A percentile compares a stretch with the other conserved stretches of the same genome.
These are phyloP conservation scores for Phaethornis superciliosus DNA, from an alignment of 2,113 vertebrate genomes.

Conservation along the genomic window DNA sequence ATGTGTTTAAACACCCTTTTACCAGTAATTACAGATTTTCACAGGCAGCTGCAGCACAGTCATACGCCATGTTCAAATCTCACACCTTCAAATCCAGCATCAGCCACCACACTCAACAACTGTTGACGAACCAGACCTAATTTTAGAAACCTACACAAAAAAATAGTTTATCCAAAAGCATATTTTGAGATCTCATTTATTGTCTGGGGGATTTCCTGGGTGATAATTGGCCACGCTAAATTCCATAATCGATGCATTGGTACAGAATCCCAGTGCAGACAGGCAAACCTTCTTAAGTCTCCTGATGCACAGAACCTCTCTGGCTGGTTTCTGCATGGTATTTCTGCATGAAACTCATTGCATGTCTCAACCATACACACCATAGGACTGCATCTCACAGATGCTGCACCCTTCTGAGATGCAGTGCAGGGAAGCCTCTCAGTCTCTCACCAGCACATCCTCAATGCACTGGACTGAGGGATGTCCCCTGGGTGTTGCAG, in stretches of 20 bases:
- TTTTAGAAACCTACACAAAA: background rate
- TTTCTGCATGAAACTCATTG: background rate
- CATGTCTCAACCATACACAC: fast-evolving
- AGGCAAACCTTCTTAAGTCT: background rate
- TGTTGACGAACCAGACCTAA: background rate
- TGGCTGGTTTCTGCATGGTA: background rate
- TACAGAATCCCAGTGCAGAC: background rate
- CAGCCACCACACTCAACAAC: background rate
- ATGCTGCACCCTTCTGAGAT: background rate
- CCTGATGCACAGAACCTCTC: background rate
- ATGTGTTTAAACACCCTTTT: background rate
- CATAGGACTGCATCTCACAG: background rate
- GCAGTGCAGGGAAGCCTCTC: background rate
- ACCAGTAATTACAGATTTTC: background rate
- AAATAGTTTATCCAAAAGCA: background rate
- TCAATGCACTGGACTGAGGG: too few species aligned
- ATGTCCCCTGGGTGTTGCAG: background rate
- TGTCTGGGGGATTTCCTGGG: background rate
- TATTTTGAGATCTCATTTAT: background rate
- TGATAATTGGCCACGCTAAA: background rate
- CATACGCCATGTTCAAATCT: background rate
- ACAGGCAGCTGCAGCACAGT: background rate
- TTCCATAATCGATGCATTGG: background rate
- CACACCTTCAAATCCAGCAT: background rate
- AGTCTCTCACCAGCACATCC: background rate